A percentile compares a stretch with the other conserved stretches of the same genome.
phyloP scores from a whole-genome alignment of 2,113 vertebrate species.

The Coracopsis vasa region DNA sequence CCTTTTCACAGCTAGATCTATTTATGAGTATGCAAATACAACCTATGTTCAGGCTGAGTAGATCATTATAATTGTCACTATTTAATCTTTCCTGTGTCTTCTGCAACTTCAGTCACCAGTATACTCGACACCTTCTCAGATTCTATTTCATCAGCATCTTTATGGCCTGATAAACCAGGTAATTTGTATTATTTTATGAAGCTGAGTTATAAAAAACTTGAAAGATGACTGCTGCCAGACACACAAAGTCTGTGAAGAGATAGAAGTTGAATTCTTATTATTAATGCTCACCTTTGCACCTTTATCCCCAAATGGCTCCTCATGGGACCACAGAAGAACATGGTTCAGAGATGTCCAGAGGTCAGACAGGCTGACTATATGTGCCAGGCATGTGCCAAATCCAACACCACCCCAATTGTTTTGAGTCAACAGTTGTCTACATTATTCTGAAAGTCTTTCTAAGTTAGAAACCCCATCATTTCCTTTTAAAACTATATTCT shows the following conservation, averaged over 20 bases:
- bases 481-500: neutral
- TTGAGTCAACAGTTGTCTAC: neutral
- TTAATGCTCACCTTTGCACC: neutral
- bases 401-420: neutral
- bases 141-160: neutral
- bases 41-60: neutral
- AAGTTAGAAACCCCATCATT: neutral
- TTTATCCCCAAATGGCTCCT: neutral
- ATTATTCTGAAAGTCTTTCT: neutral
- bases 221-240: neutral
- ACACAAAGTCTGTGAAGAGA: rapidly evolving
- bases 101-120: neutral
- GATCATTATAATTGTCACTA: neutral
- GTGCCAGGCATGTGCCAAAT: neutral
- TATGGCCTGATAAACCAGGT: neutral
- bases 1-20: neutral
- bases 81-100: neutral
- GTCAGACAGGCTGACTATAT: neutral
- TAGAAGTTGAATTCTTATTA: neutral
- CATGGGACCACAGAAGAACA: neutral
- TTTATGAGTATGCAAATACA: neutral
- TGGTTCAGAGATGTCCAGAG: neutral
- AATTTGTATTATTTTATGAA: neutral
- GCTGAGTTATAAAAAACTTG: neutral
- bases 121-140: neutral